Conservation (phyloP, 2,888 invertebrate species). For the Drosophila tripunctata region DNA sequence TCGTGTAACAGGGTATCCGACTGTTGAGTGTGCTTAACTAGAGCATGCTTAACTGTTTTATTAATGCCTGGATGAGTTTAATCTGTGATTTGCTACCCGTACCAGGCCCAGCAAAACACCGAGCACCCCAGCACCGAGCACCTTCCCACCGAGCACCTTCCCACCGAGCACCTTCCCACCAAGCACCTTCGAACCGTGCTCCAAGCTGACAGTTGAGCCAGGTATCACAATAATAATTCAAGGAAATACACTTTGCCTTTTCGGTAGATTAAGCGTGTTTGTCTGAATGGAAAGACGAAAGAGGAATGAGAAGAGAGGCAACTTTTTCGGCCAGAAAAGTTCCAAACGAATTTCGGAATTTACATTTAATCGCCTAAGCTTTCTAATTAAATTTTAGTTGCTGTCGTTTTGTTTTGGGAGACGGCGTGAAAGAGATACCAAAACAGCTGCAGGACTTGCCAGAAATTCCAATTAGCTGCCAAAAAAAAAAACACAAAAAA, state of each 20-base stretch:
- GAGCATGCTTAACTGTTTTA: constrained; percentile 1
- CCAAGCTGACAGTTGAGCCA: constrained; percentile 6
- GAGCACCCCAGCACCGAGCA: too few relatives aligned
- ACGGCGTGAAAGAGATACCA: too few relatives aligned
- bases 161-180: too few relatives aligned
- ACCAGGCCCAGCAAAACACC: too few relatives aligned
- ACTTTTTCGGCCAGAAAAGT: constrained; percentile 5
- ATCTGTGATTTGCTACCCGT: constrained; percentile 7
- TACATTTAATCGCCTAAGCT: constrained; percentile 17
- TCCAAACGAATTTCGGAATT: constrained; percentile 15
- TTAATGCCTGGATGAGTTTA: constrained; percentile 12
- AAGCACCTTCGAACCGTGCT: too few relatives aligned
- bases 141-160: too few relatives aligned
- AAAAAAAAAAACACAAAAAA: background rate
- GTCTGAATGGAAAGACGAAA: constrained; percentile 3
- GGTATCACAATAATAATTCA: constrained; percentile 17
- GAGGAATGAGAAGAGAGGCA: too few relatives aligned
- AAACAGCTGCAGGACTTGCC: background rate
- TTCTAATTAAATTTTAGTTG: constrained; percentile 16
- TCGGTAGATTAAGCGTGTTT: constrained; percentile 12
- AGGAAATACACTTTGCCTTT: constrained; percentile 9
- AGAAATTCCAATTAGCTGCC: constrained; percentile 23
- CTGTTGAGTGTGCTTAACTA: background rate
- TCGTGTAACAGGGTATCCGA: background rate
- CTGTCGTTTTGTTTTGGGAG: background rate